phyloP scores from a whole-genome alignment of 2,888 invertebrate species.

The Pterostichus madidus region DNA sequence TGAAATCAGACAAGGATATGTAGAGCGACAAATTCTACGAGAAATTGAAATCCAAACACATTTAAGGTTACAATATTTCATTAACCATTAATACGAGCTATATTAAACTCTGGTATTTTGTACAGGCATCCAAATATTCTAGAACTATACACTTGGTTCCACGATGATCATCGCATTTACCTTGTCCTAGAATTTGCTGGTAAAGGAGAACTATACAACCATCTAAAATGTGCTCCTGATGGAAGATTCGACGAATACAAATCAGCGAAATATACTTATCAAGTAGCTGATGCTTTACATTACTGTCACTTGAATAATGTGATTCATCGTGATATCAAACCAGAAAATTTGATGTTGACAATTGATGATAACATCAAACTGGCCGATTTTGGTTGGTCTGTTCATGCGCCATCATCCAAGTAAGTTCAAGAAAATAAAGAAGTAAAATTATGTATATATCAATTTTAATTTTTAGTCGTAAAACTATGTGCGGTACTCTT shows the following conservation, averaged over 20 bases:
- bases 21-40: constrained; percentile 91
- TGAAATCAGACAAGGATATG: constrained; percentile 86
- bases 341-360: constrained; percentile 92
- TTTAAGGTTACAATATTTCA: constrained; percentile 74
- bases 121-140: constrained; percentile 90
- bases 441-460: background rate
- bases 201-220: constrained; percentile 91
- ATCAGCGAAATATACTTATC: constrained; percentile 91
- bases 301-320: constrained; percentile 94
- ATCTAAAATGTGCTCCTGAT: constrained; percentile 83
- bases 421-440: constrained; percentile 72
- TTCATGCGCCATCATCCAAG: constrained; percentile 91
- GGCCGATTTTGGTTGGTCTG: constrained; percentile 97
- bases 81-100: too few species aligned
- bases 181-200: constrained; percentile 93
- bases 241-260: constrained; percentile 83
- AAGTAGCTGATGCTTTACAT: constrained; percentile 92
- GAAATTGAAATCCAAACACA: constrained; percentile 97
- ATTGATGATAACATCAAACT: constrained; percentile 89
- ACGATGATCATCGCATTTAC: constrained; percentile 91
- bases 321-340: constrained; percentile 95
- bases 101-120: too few species aligned
- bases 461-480: constrained; percentile 80
- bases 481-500: constrained; percentile 96
- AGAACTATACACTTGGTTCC: constrained; percentile 91